Evolutionary conservation across 2,888 invertebrate genomes (phyloP).

Genomic region (Eucera pruinosa): DNA sequence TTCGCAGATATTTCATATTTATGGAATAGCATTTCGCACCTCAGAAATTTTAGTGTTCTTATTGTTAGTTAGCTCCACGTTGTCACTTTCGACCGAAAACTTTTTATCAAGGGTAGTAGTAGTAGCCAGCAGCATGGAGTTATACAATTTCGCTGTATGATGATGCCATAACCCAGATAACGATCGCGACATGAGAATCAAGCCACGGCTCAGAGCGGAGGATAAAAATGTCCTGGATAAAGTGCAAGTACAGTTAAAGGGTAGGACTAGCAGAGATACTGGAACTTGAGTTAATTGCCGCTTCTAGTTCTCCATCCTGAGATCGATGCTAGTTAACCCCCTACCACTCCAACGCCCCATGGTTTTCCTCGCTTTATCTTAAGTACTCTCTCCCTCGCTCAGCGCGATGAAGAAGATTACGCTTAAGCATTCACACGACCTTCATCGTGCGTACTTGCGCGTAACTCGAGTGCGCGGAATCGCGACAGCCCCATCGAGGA

Average conservation of each 20-base stretch:
- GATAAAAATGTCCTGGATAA: constrained; percentile 8
- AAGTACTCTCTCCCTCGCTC: constrained; percentile 31
- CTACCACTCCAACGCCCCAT: constrained; percentile 15
- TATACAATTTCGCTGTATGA: background rate
- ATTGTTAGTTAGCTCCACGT: too few species aligned
- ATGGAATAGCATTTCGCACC: too few species aligned
- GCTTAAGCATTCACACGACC: constrained; percentile 60
- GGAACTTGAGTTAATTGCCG: constrained; percentile 65
- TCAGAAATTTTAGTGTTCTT: too few species aligned
- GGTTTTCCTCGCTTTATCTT: constrained; percentile 41
- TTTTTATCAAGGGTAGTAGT: too few species aligned
- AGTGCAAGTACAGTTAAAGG: constrained; percentile 10
- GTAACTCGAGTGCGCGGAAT: constrained; percentile 50
- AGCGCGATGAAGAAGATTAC: constrained; percentile 45
- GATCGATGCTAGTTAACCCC: constrained; percentile 69
- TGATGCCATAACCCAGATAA: constrained; percentile 16
- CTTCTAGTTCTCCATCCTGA: constrained; percentile 61
- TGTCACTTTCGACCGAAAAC: too few species aligned
- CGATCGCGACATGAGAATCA: constrained; percentile 7
- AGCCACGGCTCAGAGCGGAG: background rate
- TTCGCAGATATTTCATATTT: too few species aligned
- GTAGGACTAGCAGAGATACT: constrained; percentile 38
- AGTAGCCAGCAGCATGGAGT: background rate
- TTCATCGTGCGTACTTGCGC: constrained; percentile 48
- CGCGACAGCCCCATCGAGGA: constrained; percentile 34